A percentile compares a stretch with the other conserved stretches of the same genome.
Evolutionary conservation across 64 coral and sea anemone genomes (phyloP).

Genomic region (Stichodactyla mertensii): DNA sequence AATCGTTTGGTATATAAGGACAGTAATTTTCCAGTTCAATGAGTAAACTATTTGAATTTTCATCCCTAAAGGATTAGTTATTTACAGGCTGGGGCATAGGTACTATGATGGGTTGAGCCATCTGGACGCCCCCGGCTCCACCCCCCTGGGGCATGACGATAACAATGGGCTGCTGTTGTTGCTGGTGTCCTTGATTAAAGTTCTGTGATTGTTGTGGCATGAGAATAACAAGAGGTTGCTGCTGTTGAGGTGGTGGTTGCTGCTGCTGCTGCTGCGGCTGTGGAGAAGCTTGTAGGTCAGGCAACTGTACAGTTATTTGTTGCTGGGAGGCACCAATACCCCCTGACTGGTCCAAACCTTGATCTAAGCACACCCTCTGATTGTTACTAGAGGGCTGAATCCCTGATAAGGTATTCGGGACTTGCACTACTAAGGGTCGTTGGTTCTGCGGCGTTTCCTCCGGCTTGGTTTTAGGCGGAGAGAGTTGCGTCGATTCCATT

Average conservation of each 20-base stretch:
- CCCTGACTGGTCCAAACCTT: neutral
- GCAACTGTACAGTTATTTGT: neutral
- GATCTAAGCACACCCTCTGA: neutral
- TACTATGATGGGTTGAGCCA: slow-evolving; percentile 71
- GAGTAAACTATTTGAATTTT: too few relatives aligned
- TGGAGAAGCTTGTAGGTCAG: slow-evolving; percentile 1
- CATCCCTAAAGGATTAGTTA: slow-evolving; percentile 7
- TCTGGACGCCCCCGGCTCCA: slow-evolving; percentile 57
- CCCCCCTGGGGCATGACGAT: slow-evolving; percentile 86
- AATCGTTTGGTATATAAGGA: too few relatives aligned
- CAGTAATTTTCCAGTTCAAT: too few relatives aligned
- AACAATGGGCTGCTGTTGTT: slow-evolving; percentile 77
- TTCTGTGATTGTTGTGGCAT: slow-evolving; percentile 75
- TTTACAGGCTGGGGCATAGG: slow-evolving; percentile 62
- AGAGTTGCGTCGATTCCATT: neutral
- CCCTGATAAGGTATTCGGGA: neutral
- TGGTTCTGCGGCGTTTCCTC: neutral
- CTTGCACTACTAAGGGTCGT: neutral
- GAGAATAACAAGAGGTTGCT: slow-evolving; percentile 78
- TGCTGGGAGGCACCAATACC: neutral
- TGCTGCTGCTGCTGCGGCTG: neutral
- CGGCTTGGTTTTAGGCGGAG: neutral
- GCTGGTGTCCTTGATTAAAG: slow-evolving; percentile 33
- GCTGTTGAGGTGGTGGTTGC: neutral
- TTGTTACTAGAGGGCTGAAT: neutral